These are phyloP conservation scores for Aromia moschata DNA, from an alignment of 2,888 invertebrate species.

Conservation along the genomic window DNA sequence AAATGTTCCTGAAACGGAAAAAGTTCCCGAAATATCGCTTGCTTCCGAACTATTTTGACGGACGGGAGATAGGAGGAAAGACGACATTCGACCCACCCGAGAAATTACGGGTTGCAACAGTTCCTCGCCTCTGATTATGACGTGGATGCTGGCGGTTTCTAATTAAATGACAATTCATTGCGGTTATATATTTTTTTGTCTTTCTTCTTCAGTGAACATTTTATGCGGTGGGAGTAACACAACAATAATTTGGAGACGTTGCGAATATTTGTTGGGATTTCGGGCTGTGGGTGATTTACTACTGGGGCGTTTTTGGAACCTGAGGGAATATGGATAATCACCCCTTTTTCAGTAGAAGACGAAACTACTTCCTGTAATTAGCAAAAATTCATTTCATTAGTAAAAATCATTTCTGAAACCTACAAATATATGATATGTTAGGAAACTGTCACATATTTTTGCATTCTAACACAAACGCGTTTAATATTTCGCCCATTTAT, in stretches of 20 bases:
- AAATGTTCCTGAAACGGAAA: too few species aligned
- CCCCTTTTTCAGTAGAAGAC: background rate
- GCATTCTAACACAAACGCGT: too few species aligned
- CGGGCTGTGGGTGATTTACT: background rate
- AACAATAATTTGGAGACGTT: constrained; percentile 10
- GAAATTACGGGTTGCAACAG: constrained; percentile 35
- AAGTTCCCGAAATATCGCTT: too few species aligned
- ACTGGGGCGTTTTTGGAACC: background rate
- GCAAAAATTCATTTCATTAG: background rate
- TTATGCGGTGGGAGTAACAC: constrained; percentile 14
- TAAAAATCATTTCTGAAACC: too few species aligned
- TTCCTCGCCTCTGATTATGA: constrained; percentile 33
- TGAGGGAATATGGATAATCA: background rate
- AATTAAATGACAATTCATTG: constrained; percentile 37
- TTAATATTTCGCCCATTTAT: too few species aligned
- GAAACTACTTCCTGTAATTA: background rate
- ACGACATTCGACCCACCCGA: constrained; percentile 29
- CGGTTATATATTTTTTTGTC: constrained; percentile 20
- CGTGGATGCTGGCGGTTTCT: constrained; percentile 32
- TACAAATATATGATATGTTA: too few species aligned
- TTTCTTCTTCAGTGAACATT: constrained; percentile 25
- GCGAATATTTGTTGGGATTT: constrained; percentile 1
- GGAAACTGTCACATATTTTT: too few species aligned
- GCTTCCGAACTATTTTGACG: too few species aligned
- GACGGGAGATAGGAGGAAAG: too few species aligned